Base-by-base conservation (phyloP, 1,140 invertebrate species). In the Drosophila fuyamai region DNA sequence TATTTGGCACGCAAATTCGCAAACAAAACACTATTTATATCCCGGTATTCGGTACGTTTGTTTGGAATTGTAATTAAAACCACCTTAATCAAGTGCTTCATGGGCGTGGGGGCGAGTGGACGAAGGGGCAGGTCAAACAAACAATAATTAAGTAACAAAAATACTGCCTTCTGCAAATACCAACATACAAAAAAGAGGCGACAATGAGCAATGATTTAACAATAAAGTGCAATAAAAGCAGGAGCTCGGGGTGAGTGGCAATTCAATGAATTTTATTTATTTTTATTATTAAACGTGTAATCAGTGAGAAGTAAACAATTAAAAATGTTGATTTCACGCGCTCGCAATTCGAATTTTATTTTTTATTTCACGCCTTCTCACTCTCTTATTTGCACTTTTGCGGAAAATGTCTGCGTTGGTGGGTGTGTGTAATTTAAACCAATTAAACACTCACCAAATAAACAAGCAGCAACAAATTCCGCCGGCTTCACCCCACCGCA, bases 61-160 rank as follows among this genome's bases (percentile, higher is more conserved):
- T 80, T 70, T 80, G 65, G 51, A 76, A 76, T 80, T 80, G 77
- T 81, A 81, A 81, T 81, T 81, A 80, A 81, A 71, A 44, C 72
- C 65, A 57, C 60, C 59, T 81, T 80, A 80, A 80, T 80, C 78
- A 80, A 80, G 70, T 80, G 76, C 23, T 44, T 5, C 4, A 8
- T n/a, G 29, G 35, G 50, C 36, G 46, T 32, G 40, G 48, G 44
- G 48, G 12, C 0, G 12, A n/a, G 14, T n/a, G 13, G 38, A 32
- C 44, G 46, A n/a, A n/a, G n/a, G 60, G 78, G 16, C 61, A 47
- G 72, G 53, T 51, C 54, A 72, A 77, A 77, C 72, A 81, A 71
- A 81, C 56, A 77, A 81, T 81, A 81, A 81, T 81, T 81, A 81
- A 81, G 79, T 77, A 77, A 81, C 79, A 73, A 81, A 81, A 81